phyloP scores from a whole-genome alignment of 2,797 vertebrate genomes.

The Sylvia borin region DNA sequence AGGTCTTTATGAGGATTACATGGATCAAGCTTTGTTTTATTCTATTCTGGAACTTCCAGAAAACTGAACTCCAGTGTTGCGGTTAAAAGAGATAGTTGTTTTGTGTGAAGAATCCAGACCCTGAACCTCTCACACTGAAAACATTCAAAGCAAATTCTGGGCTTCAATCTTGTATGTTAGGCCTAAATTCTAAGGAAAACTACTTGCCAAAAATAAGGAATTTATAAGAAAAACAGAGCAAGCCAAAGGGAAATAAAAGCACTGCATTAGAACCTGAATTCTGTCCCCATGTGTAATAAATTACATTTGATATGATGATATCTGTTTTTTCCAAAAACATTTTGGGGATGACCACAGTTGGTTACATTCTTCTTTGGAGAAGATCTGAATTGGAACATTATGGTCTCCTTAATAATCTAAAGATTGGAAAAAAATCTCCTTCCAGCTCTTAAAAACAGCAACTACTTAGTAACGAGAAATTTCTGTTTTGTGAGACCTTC shows the following conservation, averaged over 20 bases:
- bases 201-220: rapidly evolving
- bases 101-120: rapidly evolving
- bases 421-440: not conserved
- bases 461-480: not conserved
- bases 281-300: not conserved
- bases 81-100: not conserved
- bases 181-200: not conserved
- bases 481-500: not conserved
- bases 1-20: not conserved
- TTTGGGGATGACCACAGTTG: not conserved
- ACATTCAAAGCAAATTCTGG: not conserved
- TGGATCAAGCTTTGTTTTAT: not conserved
- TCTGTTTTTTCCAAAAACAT: not conserved
- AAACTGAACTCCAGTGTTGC: not conserved
- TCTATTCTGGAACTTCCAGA: not conserved
- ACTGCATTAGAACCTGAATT: not conserved
- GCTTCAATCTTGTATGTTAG: not conserved
- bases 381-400: not conserved
- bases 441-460: not conserved
- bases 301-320: not conserved
- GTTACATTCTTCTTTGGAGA: not conserved
- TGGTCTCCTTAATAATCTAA: not conserved
- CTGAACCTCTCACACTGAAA: not conserved
- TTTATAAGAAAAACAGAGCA: not conserved
- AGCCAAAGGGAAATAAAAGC: not conserved